These are phyloP conservation scores for Sorex maritimensis DNA, from an alignment of 2,797 vertebrate species.

Conservation along the genomic window DNA sequence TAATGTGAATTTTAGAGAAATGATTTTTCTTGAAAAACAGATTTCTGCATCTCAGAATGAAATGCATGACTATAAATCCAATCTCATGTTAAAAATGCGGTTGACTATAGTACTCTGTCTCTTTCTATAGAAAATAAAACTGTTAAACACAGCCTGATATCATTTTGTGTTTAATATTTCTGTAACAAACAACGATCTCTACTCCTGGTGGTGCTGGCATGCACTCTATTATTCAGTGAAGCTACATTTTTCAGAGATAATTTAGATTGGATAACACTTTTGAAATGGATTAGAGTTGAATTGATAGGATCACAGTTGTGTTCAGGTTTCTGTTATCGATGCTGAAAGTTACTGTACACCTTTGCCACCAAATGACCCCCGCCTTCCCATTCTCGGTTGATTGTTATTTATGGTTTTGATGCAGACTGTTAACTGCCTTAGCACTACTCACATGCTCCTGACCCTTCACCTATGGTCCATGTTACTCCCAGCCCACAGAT, in stretches of 20 bases:
- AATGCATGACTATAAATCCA: not conserved
- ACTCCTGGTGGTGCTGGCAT: not conserved
- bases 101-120: not conserved
- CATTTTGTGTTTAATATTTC: constrained; percentile 33
- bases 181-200: constrained; percentile 21
- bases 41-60: not conserved
- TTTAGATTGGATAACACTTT: not conserved
- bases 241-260: not conserved
- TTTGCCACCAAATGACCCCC: too few species aligned
- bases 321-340: too few species aligned
- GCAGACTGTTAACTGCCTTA: too few species aligned
- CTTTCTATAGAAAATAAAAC: constrained; percentile 11
- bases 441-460: too few species aligned
- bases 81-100: constrained; percentile 10
- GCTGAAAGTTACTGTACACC: too few species aligned
- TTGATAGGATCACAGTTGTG: too few species aligned
- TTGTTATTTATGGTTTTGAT: too few species aligned
- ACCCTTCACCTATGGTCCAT: too few species aligned
- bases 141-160: not conserved
- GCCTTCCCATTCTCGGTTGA: too few species aligned
- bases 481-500: too few species aligned
- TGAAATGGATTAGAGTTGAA: not conserved
- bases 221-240: constrained; percentile 13
- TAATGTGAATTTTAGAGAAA: constrained; percentile 37
- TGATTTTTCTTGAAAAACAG: constrained; percentile 45